Evolutionary conservation across 2,113 vertebrate genomes (phyloP).

Genomic region (Pagrus major): DNA sequence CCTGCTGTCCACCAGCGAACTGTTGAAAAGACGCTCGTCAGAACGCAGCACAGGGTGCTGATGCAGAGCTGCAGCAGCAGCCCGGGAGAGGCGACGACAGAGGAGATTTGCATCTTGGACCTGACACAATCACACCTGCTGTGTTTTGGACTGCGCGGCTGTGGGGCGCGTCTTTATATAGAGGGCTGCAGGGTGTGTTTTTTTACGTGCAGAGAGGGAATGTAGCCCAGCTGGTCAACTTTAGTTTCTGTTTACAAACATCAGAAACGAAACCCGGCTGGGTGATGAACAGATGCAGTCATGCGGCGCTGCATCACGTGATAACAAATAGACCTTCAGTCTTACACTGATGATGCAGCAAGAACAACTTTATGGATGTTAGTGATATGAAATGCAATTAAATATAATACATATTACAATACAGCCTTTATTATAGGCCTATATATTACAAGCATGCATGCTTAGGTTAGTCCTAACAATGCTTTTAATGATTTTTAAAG

Average conservation of each 20-base stretch:
- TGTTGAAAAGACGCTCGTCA: background rate
- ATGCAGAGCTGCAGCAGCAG: constrained; percentile 69
- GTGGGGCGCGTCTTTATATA: constrained; percentile 12
- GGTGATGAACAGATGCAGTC: no score
- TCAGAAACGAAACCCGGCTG: constrained; percentile 54
- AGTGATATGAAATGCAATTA: background rate
- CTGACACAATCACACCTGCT: fast-evolving
- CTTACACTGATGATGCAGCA: no score
- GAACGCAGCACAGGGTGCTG: constrained; percentile 36
- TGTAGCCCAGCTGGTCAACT: constrained; percentile 4
- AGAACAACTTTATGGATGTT: background rate
- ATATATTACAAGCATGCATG: no score
- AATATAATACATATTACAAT: no score
- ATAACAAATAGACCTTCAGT: background rate
- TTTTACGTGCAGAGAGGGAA: no score
- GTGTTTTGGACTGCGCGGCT: background rate
- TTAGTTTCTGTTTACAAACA: constrained; percentile 62
- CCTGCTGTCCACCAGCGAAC: background rate
- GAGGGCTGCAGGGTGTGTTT: background rate
- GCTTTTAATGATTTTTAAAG: background rate
- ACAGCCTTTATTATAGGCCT: no score
- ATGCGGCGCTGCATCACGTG: background rate
- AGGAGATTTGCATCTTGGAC: constrained; percentile 56
- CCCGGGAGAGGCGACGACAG: constrained; percentile 19
- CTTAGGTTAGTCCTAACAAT: no score